Base-by-base conservation (phyloP, 2,113 vertebrate species). In the Rana temporaria region DNA sequence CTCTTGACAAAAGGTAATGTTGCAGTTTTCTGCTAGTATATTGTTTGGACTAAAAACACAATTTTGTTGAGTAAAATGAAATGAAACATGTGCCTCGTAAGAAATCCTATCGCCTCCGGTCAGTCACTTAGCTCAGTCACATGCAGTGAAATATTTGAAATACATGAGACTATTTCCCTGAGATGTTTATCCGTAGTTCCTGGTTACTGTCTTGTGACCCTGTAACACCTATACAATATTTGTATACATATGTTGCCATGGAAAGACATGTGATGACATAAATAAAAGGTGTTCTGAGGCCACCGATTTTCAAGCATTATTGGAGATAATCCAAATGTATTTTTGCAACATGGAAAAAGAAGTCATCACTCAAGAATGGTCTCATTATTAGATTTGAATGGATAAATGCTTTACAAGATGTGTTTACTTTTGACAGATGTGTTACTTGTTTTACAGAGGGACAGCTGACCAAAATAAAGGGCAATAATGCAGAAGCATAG, bases 311-410 rank as follows among this genome's bases (percentile, higher is more conserved):
- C 84, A 87, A 86, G 79, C 8, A 32, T 18, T 71, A n/a, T 73
- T 89, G 88, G 86, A 88, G 85, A 12, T 26, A 16, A 78, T 77
- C 82, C 70, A 81, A 72, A 88, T 52, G 7, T 74, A 82, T 90
- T 89, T 90, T 89, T 84, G 85, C 79, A 88, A 12, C 38, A 15
- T 81, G 76, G 79, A 87, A 90, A 85, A 78, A 88, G 0, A 84
- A 82, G 34, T 2, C 2, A 70, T 65, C 0, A 0, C 64, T 86
- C 53, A 79, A 86, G 85, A 86, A 78, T 57, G 71, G 65, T 26
- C 63, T 78, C 12, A 11, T 60, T 88, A 34, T 69, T 84, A 75
- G 82, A 85, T 82, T 68, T 62, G 76, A 88, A 87, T 85, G 77
- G 68, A 56, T 85, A 78, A 72, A 80, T 67, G 85, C 48, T 86